Evolutionary conservation across 2,797 vertebrate genomes (phyloP), one percentile per base, ranked within the genome.

Genomic region (Phalanger gymnotis): DNA sequence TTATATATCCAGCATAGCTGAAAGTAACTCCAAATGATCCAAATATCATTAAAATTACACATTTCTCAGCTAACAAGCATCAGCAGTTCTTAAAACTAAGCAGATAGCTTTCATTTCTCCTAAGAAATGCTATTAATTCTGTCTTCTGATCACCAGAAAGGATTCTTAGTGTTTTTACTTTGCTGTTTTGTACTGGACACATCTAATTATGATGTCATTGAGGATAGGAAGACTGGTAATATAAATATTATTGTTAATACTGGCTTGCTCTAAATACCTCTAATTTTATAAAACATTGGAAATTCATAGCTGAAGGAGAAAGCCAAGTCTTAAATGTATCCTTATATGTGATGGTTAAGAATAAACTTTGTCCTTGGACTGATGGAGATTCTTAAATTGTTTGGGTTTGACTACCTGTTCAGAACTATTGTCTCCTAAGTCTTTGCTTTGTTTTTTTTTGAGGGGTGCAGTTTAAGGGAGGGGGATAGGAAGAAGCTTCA

Each of bases 371-470:
- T 61, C 96, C 51, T 5, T 73, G n/a, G 90, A 54, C 4, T 55
- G 30, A 3, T 52, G 28, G 2, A 92, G 16, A 2, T 95, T 91
- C 47, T 16, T 30, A 93, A 94, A 25, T 55, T 91, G 91, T 54
- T 95, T 94, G 95, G 81, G 91, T 0, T 94, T 94, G 54, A n/a
- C 16, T 31, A 47, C 40, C 92, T 96, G 73, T 27, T 90, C 16
- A 7, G 81, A 93, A 91, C 31, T 93, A 61, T 40, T 92, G 66
- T 89, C 54, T 90, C 56, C 14, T 27, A 54, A 19, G 51, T 95
- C 90, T 55, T 90, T 40, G 40, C 53, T 90, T 55, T 73, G n/a
- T 55, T 16, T 66, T 95, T n/a, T 73, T 73, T n/a, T n/a, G 1
- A 10, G 66, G 22, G 66, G n/a, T 3, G 0, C 19, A 81, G 16